Conservation (phyloP, 2,797 vertebrate species). For the Xenentodon cancila region DNA sequence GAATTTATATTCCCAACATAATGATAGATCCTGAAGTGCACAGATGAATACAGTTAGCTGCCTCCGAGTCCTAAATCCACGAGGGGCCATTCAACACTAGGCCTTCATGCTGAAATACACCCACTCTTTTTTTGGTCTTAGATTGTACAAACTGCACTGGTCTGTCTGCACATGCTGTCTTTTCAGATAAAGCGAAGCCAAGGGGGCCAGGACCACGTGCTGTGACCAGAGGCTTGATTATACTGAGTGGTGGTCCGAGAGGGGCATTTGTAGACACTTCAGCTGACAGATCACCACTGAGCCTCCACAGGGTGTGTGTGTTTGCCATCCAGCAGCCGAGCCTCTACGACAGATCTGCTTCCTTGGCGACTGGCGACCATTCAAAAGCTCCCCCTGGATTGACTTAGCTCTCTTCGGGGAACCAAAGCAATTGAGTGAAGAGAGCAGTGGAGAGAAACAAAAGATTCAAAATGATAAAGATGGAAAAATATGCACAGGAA, state of each 20-base stretch:
- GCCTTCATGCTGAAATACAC: conserved; percentile 35
- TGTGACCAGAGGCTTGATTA: conserved; percentile 62
- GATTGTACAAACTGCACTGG: conserved; percentile 50
- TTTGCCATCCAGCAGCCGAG: conserved; percentile 58
- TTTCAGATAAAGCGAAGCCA: conserved; percentile 62
- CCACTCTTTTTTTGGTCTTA: conserved; percentile 30
- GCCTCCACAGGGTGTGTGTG: conserved; percentile 41
- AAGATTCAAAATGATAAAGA: conserved; percentile 4
- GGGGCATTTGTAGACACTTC: conserved; percentile 56
- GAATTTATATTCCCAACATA: conserved; percentile 43
- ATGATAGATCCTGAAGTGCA: conserved; percentile 49
- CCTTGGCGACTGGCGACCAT: conserved; percentile 53
- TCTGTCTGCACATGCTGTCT: conserved; percentile 54
- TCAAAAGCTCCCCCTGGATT: conserved; percentile 24
- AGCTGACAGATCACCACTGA: conserved; percentile 59
- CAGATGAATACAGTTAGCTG: conserved; percentile 45
- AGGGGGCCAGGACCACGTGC: conserved; percentile 32
- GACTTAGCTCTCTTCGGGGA: conserved; percentile 35
- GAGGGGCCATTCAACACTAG: conserved; percentile 39
- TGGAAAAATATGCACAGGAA: not conserved
- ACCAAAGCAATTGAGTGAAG: conserved; percentile 9
- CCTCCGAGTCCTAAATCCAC: conserved; percentile 40
- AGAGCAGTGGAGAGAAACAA: conserved; percentile 16
- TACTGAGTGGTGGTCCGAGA: conserved; percentile 61
- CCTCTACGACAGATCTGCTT: conserved; percentile 54